Conservation (phyloP, 2,797 vertebrate genomes). For the Enteromius mattozi region DNA sequence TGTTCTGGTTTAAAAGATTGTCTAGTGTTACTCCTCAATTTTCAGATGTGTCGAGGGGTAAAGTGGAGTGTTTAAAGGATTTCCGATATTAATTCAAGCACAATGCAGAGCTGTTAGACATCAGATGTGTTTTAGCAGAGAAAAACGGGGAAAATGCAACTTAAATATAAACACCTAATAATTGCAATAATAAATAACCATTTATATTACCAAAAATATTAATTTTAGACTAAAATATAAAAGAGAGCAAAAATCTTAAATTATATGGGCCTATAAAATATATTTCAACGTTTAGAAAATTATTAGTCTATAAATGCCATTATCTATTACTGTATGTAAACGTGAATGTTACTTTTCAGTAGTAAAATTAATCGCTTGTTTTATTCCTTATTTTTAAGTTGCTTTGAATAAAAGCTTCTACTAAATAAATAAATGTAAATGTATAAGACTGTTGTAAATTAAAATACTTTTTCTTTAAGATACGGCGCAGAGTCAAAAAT, state of each 20-base stretch:
- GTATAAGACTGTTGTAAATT: too few relatives aligned
- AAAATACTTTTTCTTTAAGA: neutral
- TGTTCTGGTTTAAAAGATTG: neutral
- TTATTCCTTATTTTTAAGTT: neutral
- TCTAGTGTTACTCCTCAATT: neutral
- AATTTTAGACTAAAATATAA: neutral
- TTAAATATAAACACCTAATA: neutral
- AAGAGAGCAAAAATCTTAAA: neutral
- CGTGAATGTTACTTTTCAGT: neutral
- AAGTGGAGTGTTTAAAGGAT: neutral
- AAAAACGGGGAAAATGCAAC: neutral
- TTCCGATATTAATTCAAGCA: neutral
- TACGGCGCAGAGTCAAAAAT: too few relatives aligned
- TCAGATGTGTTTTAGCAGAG: neutral
- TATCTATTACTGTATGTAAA: neutral
- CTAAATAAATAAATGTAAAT: neutral
- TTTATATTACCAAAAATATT: neutral
- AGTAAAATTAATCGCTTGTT: neutral
- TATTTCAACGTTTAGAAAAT: neutral
- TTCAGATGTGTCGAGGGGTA: neutral
- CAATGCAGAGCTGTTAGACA: neutral
- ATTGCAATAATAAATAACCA: neutral
- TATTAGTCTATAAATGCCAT: neutral
- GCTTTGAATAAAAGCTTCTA: neutral
- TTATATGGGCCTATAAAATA: neutral